Evolutionary conservation across 2,888 invertebrate genomes (phyloP), one percentile per base, ranked within the genome.

Genomic region (Endotricha flammealis): DNA sequence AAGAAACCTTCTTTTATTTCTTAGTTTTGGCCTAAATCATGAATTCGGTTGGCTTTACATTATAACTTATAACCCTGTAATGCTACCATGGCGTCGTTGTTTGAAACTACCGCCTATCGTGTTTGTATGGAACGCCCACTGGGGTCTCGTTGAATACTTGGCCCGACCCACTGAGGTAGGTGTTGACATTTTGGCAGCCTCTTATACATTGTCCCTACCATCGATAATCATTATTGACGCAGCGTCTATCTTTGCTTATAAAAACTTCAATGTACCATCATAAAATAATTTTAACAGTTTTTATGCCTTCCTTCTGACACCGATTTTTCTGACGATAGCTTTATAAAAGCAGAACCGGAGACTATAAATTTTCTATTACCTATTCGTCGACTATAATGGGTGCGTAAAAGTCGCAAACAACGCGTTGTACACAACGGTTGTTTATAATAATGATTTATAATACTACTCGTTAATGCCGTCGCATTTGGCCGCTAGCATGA

Each of bases 281-380:
- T 10, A 27, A 46, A 48, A 42, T 40, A 13, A 41, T 41, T 33
- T 48, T 36, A 39, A 36, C 42, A 11, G n/a, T 31, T 40, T 68
- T 68, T 57, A 69, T 50, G 50, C 40, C 62, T 70, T 67, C 67
- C 64, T 68, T 34, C 46, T 56, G 64, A 53, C 64, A 61, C 58
- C 39, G 42, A 57, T 66, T 59, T 62, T 58, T 56, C 49, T 52
- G 33, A 55, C 51, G 46, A 47, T 46, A 47, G 44, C 51, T 58
- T 53, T 50, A 64, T 56, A 53, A 58, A 41, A 42, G 46, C 51
- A 45, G 57, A 44, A 65, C 68, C 75, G 77, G 76, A 80, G 58
- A 72, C 64, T 54, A 72, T 79, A 78, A 81, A 81, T 60, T 69
- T 71, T 70, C 66, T 67, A 74, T 62, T 60, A 58, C 55, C 49